These are phyloP conservation scores for Ormyrus nitidulus DNA, from an alignment of 2,888 invertebrate species.

Conservation along the genomic window DNA sequence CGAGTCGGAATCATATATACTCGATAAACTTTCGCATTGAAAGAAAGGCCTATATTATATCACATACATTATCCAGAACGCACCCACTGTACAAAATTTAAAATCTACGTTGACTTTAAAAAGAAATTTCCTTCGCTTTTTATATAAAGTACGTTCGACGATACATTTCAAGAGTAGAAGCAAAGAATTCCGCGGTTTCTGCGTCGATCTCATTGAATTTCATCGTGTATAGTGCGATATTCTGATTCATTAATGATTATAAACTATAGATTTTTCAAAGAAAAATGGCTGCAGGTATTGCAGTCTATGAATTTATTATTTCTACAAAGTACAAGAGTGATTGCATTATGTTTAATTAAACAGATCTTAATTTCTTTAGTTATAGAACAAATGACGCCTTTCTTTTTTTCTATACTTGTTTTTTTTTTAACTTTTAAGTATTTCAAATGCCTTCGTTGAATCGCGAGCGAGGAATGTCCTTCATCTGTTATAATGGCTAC, in stretches of 20 bases:
- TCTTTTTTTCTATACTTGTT: conserved; percentile 22
- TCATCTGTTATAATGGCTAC: conserved; percentile 52
- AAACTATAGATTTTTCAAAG: conserved; percentile 17
- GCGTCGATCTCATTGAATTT: not conserved
- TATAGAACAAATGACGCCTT: conserved; percentile 36
- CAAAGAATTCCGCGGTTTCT: conserved; percentile 31
- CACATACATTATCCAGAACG: conserved; percentile 66
- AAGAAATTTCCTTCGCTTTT: conserved; percentile 49
- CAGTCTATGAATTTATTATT: conserved; percentile 9
- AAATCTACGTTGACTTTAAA: conserved; percentile 35
- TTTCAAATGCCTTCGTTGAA: conserved; percentile 52
- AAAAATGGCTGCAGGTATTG: conserved; percentile 4
- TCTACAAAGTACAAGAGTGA: conserved; percentile 33
- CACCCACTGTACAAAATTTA: conserved; percentile 60
- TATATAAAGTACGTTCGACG: conserved; percentile 25
- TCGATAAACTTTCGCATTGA: conserved; percentile 59
- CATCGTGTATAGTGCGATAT: conserved; percentile 21
- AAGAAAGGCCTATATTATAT: conserved; percentile 70
- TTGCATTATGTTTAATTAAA: no score
- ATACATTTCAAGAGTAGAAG: conserved; percentile 40
- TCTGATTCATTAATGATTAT: not conserved
- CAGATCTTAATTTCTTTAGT: conserved; percentile 18
- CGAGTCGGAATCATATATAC: conserved; percentile 51
- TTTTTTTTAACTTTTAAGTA: conserved; percentile 19
- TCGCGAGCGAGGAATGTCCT: conserved; percentile 57